Evolutionary conservation across 2,888 invertebrate genomes (phyloP).

Genomic region (Tenthredo mesomela): DNA sequence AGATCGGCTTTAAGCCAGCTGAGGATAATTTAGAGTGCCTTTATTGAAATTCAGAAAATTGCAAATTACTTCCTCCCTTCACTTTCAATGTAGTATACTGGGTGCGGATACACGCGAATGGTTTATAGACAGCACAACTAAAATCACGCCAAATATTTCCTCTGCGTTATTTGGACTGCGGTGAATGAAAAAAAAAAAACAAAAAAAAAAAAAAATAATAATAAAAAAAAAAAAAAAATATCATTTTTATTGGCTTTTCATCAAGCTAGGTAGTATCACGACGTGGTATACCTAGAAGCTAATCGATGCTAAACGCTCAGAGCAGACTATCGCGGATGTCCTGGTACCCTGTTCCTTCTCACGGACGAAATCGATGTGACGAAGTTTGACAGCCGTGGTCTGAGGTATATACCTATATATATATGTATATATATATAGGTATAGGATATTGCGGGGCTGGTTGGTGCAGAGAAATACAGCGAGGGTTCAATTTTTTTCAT

Average conservation of each 20-base stretch:
- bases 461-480: not conserved
- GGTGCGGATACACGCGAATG: slow-evolving; percentile 25
- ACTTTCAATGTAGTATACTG: slow-evolving; percentile 21
- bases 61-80: slow-evolving; percentile 33
- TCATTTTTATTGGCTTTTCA: not conserved
- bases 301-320: slow-evolving; percentile 26
- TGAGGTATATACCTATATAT: not conserved
- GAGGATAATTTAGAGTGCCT: slow-evolving; percentile 34
- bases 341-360: slow-evolving; percentile 28
- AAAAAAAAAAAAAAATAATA: not conserved
- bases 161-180: not conserved
- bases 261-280: not conserved
- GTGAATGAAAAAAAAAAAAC: not conserved
- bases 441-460: not conserved
- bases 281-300: not conserved
- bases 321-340: slow-evolving; percentile 5
- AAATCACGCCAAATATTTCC: not conserved
- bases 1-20: not conserved
- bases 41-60: slow-evolving; percentile 44
- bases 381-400: slow-evolving; percentile 4
- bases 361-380: slow-evolving; percentile 30
- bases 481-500: not conserved
- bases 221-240: not conserved
- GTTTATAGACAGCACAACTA: not conserved
- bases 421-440: not conserved